Evolutionary conservation across 2,888 invertebrate genomes (phyloP).

Genomic region (Trachelus tabidus): DNA sequence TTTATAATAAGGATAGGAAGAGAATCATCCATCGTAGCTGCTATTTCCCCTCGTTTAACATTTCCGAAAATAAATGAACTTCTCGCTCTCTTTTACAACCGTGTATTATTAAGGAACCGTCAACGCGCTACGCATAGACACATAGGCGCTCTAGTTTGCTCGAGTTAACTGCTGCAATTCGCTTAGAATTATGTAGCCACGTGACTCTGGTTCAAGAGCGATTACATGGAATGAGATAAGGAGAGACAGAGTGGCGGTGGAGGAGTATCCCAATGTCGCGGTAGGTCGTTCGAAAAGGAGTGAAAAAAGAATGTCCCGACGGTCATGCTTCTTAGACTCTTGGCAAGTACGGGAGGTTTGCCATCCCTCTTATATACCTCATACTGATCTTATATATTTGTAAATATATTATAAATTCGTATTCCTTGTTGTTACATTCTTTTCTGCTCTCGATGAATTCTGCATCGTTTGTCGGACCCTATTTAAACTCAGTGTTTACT

Average conservation of each 20-base stretch:
- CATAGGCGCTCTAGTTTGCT: background rate
- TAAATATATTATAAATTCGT: background rate
- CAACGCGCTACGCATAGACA: background rate
- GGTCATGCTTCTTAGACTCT: background rate
- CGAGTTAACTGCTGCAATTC: too few species aligned
- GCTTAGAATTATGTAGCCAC: background rate
- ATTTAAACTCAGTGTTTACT: background rate
- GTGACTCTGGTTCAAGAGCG: background rate
- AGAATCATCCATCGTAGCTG: background rate
- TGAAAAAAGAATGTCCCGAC: background rate
- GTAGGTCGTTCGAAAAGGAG: background rate
- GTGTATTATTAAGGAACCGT: background rate
- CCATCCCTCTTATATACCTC: background rate
- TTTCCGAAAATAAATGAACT: background rate
- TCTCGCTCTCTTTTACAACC: background rate
- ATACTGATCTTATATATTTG: background rate
- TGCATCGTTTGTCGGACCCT: background rate
- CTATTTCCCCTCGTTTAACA: background rate
- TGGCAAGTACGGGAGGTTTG: background rate
- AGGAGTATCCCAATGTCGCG: background rate
- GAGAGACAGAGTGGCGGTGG: background rate
- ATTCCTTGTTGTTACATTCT: background rate
- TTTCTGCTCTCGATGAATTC: background rate
- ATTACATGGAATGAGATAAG: background rate
- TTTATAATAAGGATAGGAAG: too few species aligned